Base-by-base conservation (phyloP, 2,797 vertebrate species). In the Scarus forsteni region DNA sequence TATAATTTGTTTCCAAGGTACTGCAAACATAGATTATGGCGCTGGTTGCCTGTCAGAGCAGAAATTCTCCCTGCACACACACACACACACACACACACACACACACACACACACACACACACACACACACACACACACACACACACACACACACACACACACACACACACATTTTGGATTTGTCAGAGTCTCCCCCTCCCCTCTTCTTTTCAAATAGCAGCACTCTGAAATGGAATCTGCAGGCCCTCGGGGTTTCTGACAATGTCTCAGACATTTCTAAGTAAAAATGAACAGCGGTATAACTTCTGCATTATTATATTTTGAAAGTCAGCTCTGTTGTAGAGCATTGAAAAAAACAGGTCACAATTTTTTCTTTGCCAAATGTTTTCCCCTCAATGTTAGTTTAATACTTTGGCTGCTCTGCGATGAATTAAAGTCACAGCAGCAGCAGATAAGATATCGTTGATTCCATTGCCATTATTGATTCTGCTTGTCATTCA, bases 181-280 rank as follows among this genome's bases (percentile, higher is more conserved):
- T 65, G 80, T 85, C 79, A 77, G 70, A 63, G 74, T 74, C 83
- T 56, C 69, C 74, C 66, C 69, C 63, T 76, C 83, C 64, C 64
- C 58, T 71, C 68, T 73, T 85, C 66, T 63, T 66, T 70, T 84
- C 81, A 77, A 80, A 85, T 75, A 80, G 82, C 80, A 81, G 75
- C 77, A 77, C 77, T 77, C 66, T 89, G 73, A 88, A 89, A 86
- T 85, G 77, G 74, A 73, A 85, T 80, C 77, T 35, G 49, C 10
- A 42, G 53, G 52, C 83, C 85, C 83, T 70, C 66, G 42, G 81
- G 84, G 75, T 80, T 70, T 80, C 60, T 69, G 79, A 82, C 80
- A 71, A 79, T 42, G 70, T 82, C 75, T 80, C 54, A 67, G 69
- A 75, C 76, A 70, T 71, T 72, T 53, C 63, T 27, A 53, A 75